Percentiles rank a stretch among this genome's conserved stretches.
phyloP scores from a whole-genome alignment of 2,113 vertebrate genomes.

The Brachypodius melanocephalos region DNA sequence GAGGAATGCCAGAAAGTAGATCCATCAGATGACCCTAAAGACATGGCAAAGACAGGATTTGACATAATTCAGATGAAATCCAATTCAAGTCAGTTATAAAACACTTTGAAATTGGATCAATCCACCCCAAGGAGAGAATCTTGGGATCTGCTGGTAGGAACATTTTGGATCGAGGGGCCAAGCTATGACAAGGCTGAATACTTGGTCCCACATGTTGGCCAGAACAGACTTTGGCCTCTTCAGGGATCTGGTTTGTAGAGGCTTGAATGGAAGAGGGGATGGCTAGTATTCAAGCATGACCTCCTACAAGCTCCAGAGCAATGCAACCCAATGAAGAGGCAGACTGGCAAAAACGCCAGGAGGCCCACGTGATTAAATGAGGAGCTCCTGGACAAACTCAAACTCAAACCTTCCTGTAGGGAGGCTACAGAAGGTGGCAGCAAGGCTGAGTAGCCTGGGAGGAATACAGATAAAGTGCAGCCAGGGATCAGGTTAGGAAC shows the following conservation, averaged over 20 bases:
- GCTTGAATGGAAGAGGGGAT: not conserved
- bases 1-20: not conserved
- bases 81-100: not conserved
- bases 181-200: not conserved
- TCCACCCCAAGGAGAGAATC: not conserved
- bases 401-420: not conserved
- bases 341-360: not conserved
- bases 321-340: not conserved
- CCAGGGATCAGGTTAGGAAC: not conserved
- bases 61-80: not conserved
- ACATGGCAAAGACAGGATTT: not conserved
- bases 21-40: not conserved
- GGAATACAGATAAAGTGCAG: not conserved
- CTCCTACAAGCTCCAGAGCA: not conserved
- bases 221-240: not conserved
- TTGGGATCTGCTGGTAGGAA: not conserved
- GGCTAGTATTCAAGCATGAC: not conserved
- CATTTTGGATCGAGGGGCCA: accelerated
- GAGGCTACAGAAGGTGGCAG: not conserved
- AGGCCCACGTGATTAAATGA: not conserved
- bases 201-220: not conserved
- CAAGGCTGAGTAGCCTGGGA: not conserved
- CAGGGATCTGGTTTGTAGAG: not conserved
- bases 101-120: not conserved
- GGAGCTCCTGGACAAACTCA: not conserved